Percentiles rank a stretch among this genome's conserved stretches.
phyloP scores from a whole-genome alignment of 1,140 invertebrate genomes.

The Liolophura sinensis region DNA sequence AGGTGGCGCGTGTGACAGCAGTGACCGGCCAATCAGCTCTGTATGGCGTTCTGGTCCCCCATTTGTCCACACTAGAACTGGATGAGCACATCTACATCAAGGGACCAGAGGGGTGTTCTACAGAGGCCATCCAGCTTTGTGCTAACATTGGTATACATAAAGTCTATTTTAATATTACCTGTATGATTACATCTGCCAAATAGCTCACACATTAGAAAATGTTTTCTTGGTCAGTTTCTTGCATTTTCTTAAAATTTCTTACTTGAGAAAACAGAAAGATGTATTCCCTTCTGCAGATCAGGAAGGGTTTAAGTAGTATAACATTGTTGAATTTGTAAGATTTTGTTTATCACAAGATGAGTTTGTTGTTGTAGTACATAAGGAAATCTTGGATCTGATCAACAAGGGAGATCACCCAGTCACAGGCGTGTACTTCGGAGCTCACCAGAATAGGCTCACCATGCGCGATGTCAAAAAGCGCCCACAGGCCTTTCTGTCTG shows the following conservation, averaged over 20 bases:
- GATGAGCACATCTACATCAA: conserved; percentile 55
- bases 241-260: no score
- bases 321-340: no score
- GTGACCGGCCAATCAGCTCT: conserved; percentile 37
- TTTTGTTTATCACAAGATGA: no score
- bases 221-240: no score
- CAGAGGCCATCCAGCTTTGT: conserved; percentile 43
- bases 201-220: no score
- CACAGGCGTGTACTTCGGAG: conserved; percentile 45
- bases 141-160: conserved; percentile 38
- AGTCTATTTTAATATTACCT: no score
- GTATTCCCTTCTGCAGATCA: no score
- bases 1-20: conserved; percentile 47
- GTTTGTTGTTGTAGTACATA: conserved; percentile 28
- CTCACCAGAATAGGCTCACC: conserved; percentile 6
- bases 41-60: conserved; percentile 50
- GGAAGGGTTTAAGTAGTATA: no score
- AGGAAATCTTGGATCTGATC: conserved; percentile 38
- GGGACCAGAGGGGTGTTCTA: conserved; percentile 46
- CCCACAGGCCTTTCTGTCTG: conserved; percentile 39
- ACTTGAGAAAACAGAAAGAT: no score
- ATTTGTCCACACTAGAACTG: conserved; percentile 43
- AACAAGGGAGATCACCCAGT: conserved; percentile 33
- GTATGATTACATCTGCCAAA: no score
- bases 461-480: no score